Percentiles rank a stretch among this genome's conserved stretches.
phyloP scores from a whole-genome alignment of 2,113 vertebrate species.

The Chaetorhynchus papuensis region DNA sequence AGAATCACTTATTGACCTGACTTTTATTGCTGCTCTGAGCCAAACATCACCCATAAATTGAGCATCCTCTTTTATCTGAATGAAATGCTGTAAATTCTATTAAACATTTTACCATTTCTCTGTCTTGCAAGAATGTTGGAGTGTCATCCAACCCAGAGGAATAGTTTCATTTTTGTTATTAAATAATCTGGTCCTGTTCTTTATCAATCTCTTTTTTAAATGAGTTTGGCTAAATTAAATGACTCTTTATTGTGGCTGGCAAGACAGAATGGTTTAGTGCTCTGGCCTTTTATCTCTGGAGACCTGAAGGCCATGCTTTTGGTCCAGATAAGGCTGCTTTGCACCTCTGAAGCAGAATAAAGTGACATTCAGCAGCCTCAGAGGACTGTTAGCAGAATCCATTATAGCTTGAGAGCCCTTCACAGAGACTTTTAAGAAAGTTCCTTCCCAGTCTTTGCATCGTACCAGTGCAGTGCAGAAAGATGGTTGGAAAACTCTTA shows the following conservation, averaged over 20 bases:
- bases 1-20: conserved; percentile 33
- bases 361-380: neutral
- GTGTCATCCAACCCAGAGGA: conserved; percentile 15
- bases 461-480: accelerated
- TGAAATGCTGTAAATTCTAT: conserved; percentile 52
- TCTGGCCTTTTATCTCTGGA: conserved; percentile 11
- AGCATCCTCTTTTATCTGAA: conserved; percentile 46
- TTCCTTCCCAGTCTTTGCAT: neutral
- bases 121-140: neutral
- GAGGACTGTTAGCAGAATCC: neutral
- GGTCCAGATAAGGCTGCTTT: conserved; percentile 4
- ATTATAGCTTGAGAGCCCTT: neutral
- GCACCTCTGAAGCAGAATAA: neutral
- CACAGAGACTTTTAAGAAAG: neutral
- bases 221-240: conserved; percentile 47
- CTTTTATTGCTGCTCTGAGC: conserved; percentile 57
- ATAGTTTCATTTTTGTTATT: conserved; percentile 20
- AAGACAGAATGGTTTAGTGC: conserved; percentile 7
- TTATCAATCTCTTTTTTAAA: conserved; percentile 38
- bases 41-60: conserved; percentile 38
- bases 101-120: conserved; percentile 37
- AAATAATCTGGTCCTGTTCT: neutral
- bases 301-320: neutral
- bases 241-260: neutral
- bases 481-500: neutral